Evolutionary conservation across 2,113 vertebrate genomes (phyloP).

Genomic region (Varanus salvator): DNA sequence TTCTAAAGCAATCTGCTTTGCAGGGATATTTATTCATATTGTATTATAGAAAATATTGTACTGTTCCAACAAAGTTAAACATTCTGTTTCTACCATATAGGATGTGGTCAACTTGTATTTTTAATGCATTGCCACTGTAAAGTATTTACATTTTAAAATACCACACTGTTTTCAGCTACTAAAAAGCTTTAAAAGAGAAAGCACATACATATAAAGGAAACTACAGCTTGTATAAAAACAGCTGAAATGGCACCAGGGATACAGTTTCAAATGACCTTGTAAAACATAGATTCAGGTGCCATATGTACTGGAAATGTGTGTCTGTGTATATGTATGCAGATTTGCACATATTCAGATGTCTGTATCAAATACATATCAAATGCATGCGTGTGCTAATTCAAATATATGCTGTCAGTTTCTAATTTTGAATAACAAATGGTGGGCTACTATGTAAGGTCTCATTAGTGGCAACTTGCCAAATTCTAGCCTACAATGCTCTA

Average conservation of each 20-base stretch:
- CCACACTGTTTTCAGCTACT: slow-evolving; percentile 39
- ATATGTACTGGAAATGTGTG: not conserved
- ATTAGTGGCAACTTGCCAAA: slow-evolving; percentile 47
- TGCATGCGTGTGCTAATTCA: slow-evolving; percentile 51
- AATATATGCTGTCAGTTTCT: slow-evolving; percentile 47
- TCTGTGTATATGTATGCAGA: not conserved
- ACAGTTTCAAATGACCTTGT: slow-evolving; percentile 59
- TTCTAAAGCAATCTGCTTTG: not conserved
- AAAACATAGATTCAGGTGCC: slow-evolving; percentile 46
- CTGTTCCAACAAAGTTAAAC: slow-evolving; percentile 10
- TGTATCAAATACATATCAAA: not conserved
- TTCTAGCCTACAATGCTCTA: slow-evolving; percentile 27
- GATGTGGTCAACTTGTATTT: slow-evolving; percentile 28
- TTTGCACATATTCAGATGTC: not conserved
- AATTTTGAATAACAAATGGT: slow-evolving; percentile 47
- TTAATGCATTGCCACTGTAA: not conserved
- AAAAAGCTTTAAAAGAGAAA: slow-evolving; percentile 43
- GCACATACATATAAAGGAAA: slow-evolving; percentile 52
- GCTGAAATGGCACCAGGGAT: slow-evolving; percentile 54
- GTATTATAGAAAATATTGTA: not conserved
- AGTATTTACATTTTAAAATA: slow-evolving; percentile 41
- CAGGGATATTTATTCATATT: not conserved
- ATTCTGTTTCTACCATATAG: slow-evolving; percentile 37
- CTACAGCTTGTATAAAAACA: slow-evolving; percentile 47
- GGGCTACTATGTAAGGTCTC: slow-evolving; percentile 16